Evolutionary conservation across 64 coral and sea anemone species (phyloP), one percentile per base, ranked within the genome.

Genomic region (Dendronephthya gigantea): DNA sequence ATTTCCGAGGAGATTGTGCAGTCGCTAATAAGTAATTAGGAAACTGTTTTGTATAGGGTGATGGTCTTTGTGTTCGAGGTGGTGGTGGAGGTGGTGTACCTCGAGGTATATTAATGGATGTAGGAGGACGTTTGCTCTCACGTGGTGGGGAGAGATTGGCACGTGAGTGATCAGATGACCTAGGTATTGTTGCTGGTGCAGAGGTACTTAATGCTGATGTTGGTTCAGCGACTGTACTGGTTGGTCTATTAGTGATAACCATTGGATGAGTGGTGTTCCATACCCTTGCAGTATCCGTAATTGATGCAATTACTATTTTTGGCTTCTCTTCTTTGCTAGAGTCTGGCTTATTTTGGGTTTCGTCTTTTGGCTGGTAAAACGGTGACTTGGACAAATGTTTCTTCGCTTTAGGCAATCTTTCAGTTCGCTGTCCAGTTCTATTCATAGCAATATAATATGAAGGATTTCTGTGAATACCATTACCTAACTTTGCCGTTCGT

Each of bases 371-470:
- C 22, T 68, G 84, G 72, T 52, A 34, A 82, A 0, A 82, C 29
- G 1, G 90, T 88, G 11, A 81, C 85, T 79, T 86, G 68, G 28
- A 68, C 33, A 35, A 48, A 56, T 8, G 43, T 87, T 28, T 87
- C 82, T 48, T 90, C 84, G 10, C 49, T 81, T 41, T 81, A 43
- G 11, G 51, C 50, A 32, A 59, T 83, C 79, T 83, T 17, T 15
- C 74, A 90, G 17, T 19, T 48, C 83, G 81, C 39, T 79, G 82
- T 50, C 48, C 49, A 35, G 86, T 92, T 69, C 88, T 87, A 32
- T 88, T 90, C 22, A 96, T 84, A 13, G 94, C 94, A 27, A 90
- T 85, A 35, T 89, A 96, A 85, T 96, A 96, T 2, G 94, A 96
- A 40, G 92, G 88, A 39, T 96, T 96, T 34, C 94, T 88, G 35